Evolutionary conservation across 1,140 invertebrate species (phyloP), one percentile per base, ranked within the genome.

Genomic region (Zaprionus camerounensis): DNA sequence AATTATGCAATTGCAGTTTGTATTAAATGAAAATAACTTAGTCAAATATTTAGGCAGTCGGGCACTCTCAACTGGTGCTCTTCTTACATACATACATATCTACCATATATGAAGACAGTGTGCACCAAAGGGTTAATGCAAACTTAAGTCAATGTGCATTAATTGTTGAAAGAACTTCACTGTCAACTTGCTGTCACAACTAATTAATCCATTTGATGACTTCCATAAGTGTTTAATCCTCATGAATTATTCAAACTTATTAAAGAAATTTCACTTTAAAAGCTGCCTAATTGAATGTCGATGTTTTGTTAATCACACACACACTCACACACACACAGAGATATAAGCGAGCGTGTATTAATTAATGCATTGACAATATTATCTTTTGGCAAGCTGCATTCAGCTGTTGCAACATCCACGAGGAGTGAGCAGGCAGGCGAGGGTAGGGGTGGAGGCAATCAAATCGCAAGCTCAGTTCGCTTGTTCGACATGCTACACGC

Each of bases 321-420:
- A 44, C 41, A 9, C 26, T 1, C 26, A n/a, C n/a, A 9, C n/a
- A 17, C 41, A 44, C 41, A 44, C 31, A 17, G n/a, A 17, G 0
- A 17, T 6, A 46, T 0, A 46, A n/a, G 1, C 41, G 17, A 2
- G 6, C 17, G 41, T 17, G n/a, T 46, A 46, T 46, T 46, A 17
- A 46, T 46, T 46, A 46, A 46, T 46, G 41, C 41, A 46, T 46
- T 17, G 41, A 46, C 5, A 46, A 46, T 46, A 46, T 46, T 46
- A 46, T 46, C n/a, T 9, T 46, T 46, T 46, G 41, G 6, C 41
- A 7, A 17, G n/a, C n/a, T 46, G 41, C 41, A 46, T 46, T 46
- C 41, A 46, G 41, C 41, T 46, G 41, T 3, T 46, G 41, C 41
- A 46, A 46, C n/a, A 46, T 46, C n/a, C n/a, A 11, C 9, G 31